Conservation (phyloP, 1,140 invertebrate genomes). For the Steinernema feltiae region DNA sequence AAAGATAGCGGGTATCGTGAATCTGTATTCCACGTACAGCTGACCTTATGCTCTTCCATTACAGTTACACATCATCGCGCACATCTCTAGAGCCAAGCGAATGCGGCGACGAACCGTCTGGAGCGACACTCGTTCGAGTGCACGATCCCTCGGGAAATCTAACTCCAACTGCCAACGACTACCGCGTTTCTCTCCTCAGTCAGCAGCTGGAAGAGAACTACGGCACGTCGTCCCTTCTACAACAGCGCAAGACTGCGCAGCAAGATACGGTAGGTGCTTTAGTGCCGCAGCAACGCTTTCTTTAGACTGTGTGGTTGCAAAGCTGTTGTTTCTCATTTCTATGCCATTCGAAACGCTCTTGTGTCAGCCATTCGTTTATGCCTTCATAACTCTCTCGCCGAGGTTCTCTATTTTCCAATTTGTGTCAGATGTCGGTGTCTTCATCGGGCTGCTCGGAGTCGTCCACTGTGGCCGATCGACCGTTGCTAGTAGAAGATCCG, state of each 20-base stretch:
- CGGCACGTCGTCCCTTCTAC: conserved; percentile 17
- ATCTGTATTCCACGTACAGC: neutral
- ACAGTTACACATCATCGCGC: conserved; percentile 54
- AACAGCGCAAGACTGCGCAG: conserved; percentile 27
- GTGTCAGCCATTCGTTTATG: neutral
- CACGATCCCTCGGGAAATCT: conserved; percentile 19
- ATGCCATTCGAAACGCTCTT: too few relatives aligned
- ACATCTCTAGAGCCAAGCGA: conserved; percentile 56
- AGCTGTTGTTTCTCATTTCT: too few relatives aligned
- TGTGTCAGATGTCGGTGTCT: conserved; percentile 45
- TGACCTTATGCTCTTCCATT: conserved; percentile 20
- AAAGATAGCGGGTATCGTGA: conserved; percentile 54
- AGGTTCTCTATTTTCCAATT: conserved; percentile 9
- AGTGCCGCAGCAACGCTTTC: neutral
- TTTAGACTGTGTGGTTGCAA: neutral
- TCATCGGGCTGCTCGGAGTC: conserved; percentile 30
- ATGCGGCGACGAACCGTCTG: conserved; percentile 45
- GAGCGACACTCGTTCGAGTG: neutral
- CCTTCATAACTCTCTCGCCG: neutral
- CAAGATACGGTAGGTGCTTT: conserved; percentile 40
- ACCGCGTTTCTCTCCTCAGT: conserved; percentile 42
- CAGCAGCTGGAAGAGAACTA: conserved; percentile 48
- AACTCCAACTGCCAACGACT: conserved; percentile 17
- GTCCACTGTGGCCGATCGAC: conserved; percentile 18
- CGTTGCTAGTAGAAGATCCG: conserved; percentile 26